These are phyloP conservation scores for Cynoglossus semilaevis DNA, from an alignment of 2,113 vertebrate genomes.

Conservation along the genomic window DNA sequence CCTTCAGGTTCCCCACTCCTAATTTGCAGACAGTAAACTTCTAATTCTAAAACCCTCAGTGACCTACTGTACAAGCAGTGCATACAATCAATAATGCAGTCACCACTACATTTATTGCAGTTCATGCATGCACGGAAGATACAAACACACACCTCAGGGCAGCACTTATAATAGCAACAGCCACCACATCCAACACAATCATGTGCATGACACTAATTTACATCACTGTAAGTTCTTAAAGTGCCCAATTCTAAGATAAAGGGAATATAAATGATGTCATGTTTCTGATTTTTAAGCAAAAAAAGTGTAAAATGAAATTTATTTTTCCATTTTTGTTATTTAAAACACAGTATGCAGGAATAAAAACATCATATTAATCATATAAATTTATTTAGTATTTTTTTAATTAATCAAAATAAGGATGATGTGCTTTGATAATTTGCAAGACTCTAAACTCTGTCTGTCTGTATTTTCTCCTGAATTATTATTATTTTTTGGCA, in stretches of 20 bases:
- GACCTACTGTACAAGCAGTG: slow-evolving; percentile 1
- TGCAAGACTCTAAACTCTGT: too few species aligned
- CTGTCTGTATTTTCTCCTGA: too few species aligned
- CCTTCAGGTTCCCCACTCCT: slow-evolving; percentile 44
- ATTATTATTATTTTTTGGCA: too few species aligned
- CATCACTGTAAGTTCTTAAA: not conserved
- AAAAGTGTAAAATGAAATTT: slow-evolving; percentile 2
- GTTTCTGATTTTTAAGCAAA: not conserved
- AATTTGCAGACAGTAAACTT: slow-evolving; percentile 46
- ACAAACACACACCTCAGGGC: slow-evolving; percentile 34
- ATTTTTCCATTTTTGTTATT: too few species aligned
- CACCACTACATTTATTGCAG: slow-evolving; percentile 17
- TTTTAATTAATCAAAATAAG: too few species aligned
- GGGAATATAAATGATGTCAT: not conserved
- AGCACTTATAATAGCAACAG: slow-evolving; percentile 44
- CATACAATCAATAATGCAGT: slow-evolving; percentile 26
- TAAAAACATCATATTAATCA: too few species aligned
- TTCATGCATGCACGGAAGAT: slow-evolving; percentile 32
- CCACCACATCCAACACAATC: slow-evolving; percentile 16
- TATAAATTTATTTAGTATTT: too few species aligned
- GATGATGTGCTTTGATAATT: too few species aligned
- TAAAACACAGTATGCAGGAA: too few species aligned
- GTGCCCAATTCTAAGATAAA: slow-evolving; percentile 10
- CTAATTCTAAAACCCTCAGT: slow-evolving; percentile 15
- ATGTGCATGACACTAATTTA: slow-evolving; percentile 20